These are phyloP conservation scores for Deilephila elpenor DNA, from an alignment of 2,888 invertebrate genomes.

Conservation along the genomic window DNA sequence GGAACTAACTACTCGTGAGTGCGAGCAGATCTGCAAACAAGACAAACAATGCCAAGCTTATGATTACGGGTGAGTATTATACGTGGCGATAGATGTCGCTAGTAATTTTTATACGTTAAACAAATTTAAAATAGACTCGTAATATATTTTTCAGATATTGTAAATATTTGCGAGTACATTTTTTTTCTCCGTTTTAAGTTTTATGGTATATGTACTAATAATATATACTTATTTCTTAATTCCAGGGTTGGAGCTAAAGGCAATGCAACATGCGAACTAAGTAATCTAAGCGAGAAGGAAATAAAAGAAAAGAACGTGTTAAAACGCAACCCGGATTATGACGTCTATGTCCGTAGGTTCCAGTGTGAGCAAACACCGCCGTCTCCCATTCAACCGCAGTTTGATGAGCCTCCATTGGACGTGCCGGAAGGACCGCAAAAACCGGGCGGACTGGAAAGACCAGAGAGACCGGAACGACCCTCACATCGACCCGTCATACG, in stretches of 20 bases:
- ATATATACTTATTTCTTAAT: constrained; percentile 33
- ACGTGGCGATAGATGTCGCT: constrained; percentile 50
- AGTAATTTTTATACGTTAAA: not conserved
- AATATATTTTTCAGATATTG: no score
- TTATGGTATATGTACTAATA: not conserved
- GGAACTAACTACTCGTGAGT: constrained; percentile 85
- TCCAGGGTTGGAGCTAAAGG: constrained; percentile 79
- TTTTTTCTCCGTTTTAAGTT: not conserved
- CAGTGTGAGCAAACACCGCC: constrained; percentile 76
- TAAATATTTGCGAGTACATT: not conserved
- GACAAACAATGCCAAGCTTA: constrained; percentile 86
- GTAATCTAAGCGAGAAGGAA: constrained; percentile 66
- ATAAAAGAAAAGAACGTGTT: constrained; percentile 65
- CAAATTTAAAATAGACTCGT: no score
- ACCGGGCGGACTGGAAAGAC: constrained; percentile 30
- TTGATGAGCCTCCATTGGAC: constrained; percentile 57
- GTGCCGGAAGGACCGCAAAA: not conserved
- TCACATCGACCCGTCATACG: constrained; percentile 69
- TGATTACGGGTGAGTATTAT: constrained; percentile 84
- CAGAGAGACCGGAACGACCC: constrained; percentile 44
- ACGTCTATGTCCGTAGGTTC: constrained; percentile 70
- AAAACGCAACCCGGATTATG: constrained; percentile 71
- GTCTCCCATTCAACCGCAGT: constrained; percentile 63
- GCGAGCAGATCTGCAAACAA: constrained; percentile 86
- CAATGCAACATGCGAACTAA: constrained; percentile 76